These are phyloP conservation scores for Acholoe squamosa DNA, from an alignment of 2,888 invertebrate genomes.

Conservation along the genomic window DNA sequence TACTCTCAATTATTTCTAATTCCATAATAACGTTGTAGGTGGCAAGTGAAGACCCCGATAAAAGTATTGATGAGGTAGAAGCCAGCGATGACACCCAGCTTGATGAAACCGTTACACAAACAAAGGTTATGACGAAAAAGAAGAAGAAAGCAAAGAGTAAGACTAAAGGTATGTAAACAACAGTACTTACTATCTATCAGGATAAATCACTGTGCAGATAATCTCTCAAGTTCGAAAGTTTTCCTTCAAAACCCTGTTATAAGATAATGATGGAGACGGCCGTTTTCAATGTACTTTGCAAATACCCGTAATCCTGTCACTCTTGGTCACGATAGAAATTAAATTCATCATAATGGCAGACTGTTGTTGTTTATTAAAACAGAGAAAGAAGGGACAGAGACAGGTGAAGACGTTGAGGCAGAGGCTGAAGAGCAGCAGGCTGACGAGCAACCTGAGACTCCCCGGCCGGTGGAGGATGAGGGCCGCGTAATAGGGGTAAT, in stretches of 20 bases:
- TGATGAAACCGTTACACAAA: neutral
- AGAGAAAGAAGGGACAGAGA: neutral
- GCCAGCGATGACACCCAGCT: neutral
- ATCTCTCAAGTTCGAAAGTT: too few relatives aligned
- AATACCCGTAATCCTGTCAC: too few relatives aligned
- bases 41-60: constrained; percentile 8
- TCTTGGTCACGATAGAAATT: neutral
- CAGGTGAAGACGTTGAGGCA: neutral
- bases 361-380: neutral
- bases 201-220: too few relatives aligned
- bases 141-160: constrained; percentile 73
- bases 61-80: constrained; percentile 30
- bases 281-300: too few relatives aligned
- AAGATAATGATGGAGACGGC: too few relatives aligned
- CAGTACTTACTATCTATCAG: too few relatives aligned
- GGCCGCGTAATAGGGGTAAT: constrained; percentile 84
- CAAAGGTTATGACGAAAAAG: constrained; percentile 71
- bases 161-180: neutral
- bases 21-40: too few relatives aligned
- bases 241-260: too few relatives aligned
- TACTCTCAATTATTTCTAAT: too few relatives aligned
- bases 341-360: neutral
- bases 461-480: constrained; percentile 74
- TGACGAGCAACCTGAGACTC: constrained; percentile 68
- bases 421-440: constrained; percentile 62